phyloP scores from a whole-genome alignment of 2,797 vertebrate species.

The Liasis olivaceus region DNA sequence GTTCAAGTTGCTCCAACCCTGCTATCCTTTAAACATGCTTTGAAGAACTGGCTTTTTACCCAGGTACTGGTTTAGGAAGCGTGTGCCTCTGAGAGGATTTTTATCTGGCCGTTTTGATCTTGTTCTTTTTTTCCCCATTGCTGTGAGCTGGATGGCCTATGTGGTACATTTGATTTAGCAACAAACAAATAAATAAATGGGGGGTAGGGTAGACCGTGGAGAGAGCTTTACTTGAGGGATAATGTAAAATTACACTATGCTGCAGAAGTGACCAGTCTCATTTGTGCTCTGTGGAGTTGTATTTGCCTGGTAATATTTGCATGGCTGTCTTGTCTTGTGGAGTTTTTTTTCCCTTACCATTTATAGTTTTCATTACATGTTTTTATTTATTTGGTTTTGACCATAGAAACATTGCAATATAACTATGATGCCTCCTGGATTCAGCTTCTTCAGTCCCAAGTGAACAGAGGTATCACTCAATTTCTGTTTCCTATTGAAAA shows the following conservation, averaged over 20 bases:
- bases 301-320: background rate
- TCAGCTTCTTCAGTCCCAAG: background rate
- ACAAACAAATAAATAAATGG: too few species aligned
- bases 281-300: background rate
- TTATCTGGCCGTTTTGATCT: too few species aligned
- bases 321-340: too few species aligned
- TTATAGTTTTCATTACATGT: background rate
- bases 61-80: too few species aligned
- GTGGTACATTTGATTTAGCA: too few species aligned
- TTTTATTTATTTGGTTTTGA: background rate
- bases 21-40: too few species aligned
- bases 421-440: background rate
- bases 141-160: background rate
- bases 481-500: slow-evolving; percentile 26
- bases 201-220: too few species aligned
- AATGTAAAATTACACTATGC: background rate
- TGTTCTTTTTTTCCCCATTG: too few species aligned
- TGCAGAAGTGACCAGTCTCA: background rate
- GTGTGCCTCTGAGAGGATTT: too few species aligned
- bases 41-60: too few species aligned
- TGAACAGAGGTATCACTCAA: slow-evolving; percentile 3
- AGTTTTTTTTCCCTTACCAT: background rate
- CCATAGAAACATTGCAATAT: background rate
- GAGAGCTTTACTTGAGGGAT: background rate
- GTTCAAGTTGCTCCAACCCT: too few species aligned